These are phyloP conservation scores for Rotaria macrura DNA, from an alignment of 2,888 invertebrate genomes.

Conservation along the genomic window DNA sequence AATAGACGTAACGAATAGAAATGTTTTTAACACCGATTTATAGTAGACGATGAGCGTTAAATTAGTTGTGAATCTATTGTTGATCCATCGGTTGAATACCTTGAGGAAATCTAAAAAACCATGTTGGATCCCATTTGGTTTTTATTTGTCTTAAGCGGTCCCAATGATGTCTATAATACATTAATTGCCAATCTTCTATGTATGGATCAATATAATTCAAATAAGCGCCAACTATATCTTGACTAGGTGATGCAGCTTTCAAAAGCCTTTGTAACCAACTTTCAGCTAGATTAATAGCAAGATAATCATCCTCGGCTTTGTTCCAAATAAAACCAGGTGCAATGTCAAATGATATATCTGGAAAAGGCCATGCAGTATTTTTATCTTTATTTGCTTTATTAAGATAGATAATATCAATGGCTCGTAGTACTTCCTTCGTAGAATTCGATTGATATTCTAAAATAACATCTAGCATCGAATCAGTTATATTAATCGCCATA, in stretches of 20 bases:
- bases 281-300: neutral
- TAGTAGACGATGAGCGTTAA: too few relatives aligned
- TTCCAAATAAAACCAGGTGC: neutral
- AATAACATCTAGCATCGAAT: neutral
- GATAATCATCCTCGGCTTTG: neutral
- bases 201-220: neutral
- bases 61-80: neutral
- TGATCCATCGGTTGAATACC: neutral
- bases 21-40: too few relatives aligned
- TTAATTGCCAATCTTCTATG: neutral
- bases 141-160: neutral
- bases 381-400: neutral
- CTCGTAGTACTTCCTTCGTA: neutral
- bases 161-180: neutral
- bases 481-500: neutral
- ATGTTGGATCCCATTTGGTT: neutral
- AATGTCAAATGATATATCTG: conserved; percentile 1
- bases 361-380: neutral
- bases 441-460: neutral
- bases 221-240: neutral
- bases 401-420: neutral
- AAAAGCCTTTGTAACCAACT: neutral
- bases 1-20: too few relatives aligned
- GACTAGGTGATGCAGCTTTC: neutral
- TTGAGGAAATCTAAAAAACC: neutral